A percentile compares a stretch with the other conserved stretches of the same genome.
phyloP scores from a whole-genome alignment of 2,888 invertebrate species.

The Microchrysa polita region DNA sequence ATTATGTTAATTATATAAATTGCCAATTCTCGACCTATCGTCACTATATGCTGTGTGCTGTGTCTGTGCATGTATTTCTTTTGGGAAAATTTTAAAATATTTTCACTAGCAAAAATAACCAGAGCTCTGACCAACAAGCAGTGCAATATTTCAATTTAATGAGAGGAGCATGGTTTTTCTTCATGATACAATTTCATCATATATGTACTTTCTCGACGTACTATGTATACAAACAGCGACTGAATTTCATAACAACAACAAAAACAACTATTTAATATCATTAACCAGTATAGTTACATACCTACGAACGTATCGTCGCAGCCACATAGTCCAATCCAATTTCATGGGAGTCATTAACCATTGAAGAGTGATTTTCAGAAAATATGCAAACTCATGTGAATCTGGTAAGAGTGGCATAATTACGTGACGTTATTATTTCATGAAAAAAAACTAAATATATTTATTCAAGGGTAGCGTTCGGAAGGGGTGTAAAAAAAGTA shows the following conservation, averaged over 20 bases:
- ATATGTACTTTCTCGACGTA: constrained; percentile 1
- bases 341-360: constrained; percentile 37
- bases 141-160: constrained; percentile 29
- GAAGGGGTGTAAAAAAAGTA: too few species aligned
- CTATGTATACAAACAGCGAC: neutral
- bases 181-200: constrained; percentile 24
- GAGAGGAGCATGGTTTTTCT: constrained; percentile 13
- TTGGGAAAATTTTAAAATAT: constrained; percentile 16
- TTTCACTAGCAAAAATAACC: neutral
- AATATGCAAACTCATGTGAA: constrained; percentile 38
- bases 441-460: too few species aligned
- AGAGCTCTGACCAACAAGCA: neutral
- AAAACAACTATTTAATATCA: constrained; percentile 24
- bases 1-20: too few species aligned
- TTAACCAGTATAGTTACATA: constrained; percentile 21
- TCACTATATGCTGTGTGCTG: too few species aligned
- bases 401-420: constrained; percentile 28
- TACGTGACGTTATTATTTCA: neutral
- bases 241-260: constrained; percentile 11
- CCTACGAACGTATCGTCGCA: constrained; percentile 10
- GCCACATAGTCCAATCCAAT: constrained; percentile 23
- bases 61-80: too few species aligned
- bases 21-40: too few species aligned
- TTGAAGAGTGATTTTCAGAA: constrained; percentile 33
- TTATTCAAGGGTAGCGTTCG: too few species aligned